Evolutionary conservation across 2,888 invertebrate genomes (phyloP), one percentile per base, ranked within the genome.

Genomic region (Eulithis prunata): DNA sequence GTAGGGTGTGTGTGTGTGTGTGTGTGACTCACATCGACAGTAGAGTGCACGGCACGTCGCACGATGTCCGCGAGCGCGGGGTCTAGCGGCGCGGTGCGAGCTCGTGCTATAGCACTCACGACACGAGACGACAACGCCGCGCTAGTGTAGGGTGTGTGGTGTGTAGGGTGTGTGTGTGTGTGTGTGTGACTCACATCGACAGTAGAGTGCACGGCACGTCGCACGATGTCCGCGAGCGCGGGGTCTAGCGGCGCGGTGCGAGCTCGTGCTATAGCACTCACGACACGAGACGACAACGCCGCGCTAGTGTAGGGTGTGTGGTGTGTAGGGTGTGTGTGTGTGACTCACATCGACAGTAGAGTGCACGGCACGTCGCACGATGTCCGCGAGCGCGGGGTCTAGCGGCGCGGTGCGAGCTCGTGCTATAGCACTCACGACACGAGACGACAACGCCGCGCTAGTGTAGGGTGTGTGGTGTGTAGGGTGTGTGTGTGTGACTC

Each of bases 21-120:
- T 3, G 14, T 8, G 21, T 21, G 10, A 78, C 83, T 79, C 49
- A 94, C 94, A 76, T 94, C 90, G n/a, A 94, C 94, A 81, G 99
- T 97, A 79, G 98, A 98, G 73, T 96, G 95, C 71, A 99, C 97
- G 21, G 98, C 98, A 3, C 97, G 97, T 69, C 96, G 95, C 66
- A 90, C 77, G 1, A 72, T 71, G 65, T 98, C 96, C 2, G 96
- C 95, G 54, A 94, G 94, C n/a, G 85, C 86, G 13, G 94, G 93
- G 69, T 95, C 94, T 36, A 94, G 62, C 51, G 55, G 58, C 12
- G 7, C 10, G 2, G 6, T 12, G 62, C 99, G 94, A 12, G 99
- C 94, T 58, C 98, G 95, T 56, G 95, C 93, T 0, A 98, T 96
- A 1, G 66, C 66, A 14, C 32, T 1, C 21, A 99, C 93, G 53